Evolutionary conservation across 2,888 invertebrate species (phyloP), one percentile per base, ranked within the genome.

Genomic region (Keiferia lycopersicella): DNA sequence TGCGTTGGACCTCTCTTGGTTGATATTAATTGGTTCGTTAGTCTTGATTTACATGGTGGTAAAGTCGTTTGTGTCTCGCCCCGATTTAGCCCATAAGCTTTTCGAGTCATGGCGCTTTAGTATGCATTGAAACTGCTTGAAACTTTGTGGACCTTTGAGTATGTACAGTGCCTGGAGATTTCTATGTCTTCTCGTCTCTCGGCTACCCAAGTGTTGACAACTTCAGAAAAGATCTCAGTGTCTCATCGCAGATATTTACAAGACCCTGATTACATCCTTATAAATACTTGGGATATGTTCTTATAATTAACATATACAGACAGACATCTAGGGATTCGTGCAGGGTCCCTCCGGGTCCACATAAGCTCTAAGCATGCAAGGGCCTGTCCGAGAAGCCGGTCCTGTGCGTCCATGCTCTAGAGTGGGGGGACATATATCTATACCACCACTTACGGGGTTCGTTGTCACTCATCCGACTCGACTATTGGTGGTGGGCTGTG

Each of bases 311-410:
- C 80, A 82, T 79, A 81, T 75, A 83, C 78, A 76, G 74, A 81
- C 74, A 88, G 77, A 88, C 82, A 88, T 86, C 84, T 88, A 81
- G 79, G 75, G 71, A 73, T 81, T 86, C 88, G 90, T 89, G 90
- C 90, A 83, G 80, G 79, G 76, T 81, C 82, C 81, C 81, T 77
- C 83, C 26, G 81, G 68, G 75, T 79, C 85, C 86, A 88, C 88
- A 89, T 76, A 89, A 89, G 89, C 90, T 81, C 89, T 91, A 91
- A 85, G 77, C 91, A 91, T 91, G 91, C 91, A 89, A 85, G 87
- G 87, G 83, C 82, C 87, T 87, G 87, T 82, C 79, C 81, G 84
- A 79, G 80, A 87, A 87, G 88, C 87, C 87, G 80, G 82, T 86
- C 78, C 76, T 76, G 88, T 89, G 88, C 87, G 74, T 86, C 88